These are phyloP conservation scores for Trypoxylus dichotomus DNA, from an alignment of 1,140 invertebrate genomes.

Conservation along the genomic window DNA sequence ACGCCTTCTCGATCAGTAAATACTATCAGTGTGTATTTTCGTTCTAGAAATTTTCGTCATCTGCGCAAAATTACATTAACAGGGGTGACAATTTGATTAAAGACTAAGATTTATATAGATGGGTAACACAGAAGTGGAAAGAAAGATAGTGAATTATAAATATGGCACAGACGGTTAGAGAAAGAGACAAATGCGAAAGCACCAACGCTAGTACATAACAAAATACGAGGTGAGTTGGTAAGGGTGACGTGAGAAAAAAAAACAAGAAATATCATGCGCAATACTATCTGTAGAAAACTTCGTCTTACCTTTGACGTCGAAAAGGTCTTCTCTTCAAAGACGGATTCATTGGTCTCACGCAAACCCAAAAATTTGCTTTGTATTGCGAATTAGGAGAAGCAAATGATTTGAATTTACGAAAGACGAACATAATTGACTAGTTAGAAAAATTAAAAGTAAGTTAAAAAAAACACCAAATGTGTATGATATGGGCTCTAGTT, in stretches of 20 bases:
- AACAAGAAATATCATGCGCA: neutral
- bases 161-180: neutral
- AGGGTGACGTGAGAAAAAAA: neutral
- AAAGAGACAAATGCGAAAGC: neutral
- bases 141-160: neutral
- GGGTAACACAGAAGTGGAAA: neutral
- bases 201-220: neutral
- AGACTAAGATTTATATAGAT: neutral
- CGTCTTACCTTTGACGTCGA: slow-evolving; percentile 5
- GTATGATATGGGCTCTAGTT: slow-evolving; percentile 10
- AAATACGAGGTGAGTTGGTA: neutral
- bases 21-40: neutral
- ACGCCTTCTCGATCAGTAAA: neutral
- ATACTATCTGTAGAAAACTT: neutral
- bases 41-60: slow-evolving; percentile 10
- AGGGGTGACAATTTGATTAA: slow-evolving; percentile 25
- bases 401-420: slow-evolving; percentile 1
- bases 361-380: neutral
- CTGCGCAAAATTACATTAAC: slow-evolving; percentile 11
- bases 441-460: neutral
- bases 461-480: neutral
- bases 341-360: neutral
- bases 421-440: neutral
- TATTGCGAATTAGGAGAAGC: neutral
- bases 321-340: neutral